phyloP scores from a whole-genome alignment of 2,797 vertebrate genomes.

The Lagodon rhomboides region DNA sequence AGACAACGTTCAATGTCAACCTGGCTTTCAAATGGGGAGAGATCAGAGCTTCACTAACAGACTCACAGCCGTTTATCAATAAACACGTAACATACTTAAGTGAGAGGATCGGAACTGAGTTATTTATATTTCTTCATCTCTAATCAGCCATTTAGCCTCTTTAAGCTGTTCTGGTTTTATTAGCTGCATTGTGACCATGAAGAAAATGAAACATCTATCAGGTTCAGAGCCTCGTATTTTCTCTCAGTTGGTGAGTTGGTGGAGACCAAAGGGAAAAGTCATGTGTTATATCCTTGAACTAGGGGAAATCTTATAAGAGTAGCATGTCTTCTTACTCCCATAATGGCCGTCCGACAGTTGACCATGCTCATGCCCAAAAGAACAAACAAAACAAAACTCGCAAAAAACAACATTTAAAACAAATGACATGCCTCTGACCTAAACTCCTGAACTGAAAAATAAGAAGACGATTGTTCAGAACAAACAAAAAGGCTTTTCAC shows the following conservation, averaged over 20 bases:
- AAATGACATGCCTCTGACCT: too few relatives aligned
- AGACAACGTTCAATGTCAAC: conserved; percentile 2
- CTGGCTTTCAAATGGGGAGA: background rate
- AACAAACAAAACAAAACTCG: too few relatives aligned
- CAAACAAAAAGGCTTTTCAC: too few relatives aligned
- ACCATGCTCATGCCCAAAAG: too few relatives aligned
- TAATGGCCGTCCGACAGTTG: too few relatives aligned
- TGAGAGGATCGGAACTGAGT: background rate
- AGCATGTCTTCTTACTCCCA: too few relatives aligned
- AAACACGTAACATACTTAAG: background rate
- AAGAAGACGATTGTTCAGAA: too few relatives aligned
- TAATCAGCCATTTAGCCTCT: background rate
- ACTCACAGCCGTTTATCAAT: background rate
- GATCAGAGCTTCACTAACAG: background rate
- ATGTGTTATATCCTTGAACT: background rate
- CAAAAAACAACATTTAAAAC: too few relatives aligned
- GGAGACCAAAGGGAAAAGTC: background rate
- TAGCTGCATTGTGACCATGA: background rate
- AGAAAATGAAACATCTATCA: background rate
- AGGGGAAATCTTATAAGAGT: too few relatives aligned
- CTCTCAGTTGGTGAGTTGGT: background rate
- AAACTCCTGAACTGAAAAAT: too few relatives aligned
- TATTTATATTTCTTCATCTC: fast-evolving
- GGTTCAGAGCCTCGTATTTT: background rate
- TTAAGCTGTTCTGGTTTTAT: background rate